These are phyloP conservation scores for Oreohelix idahoensis DNA, from an alignment of 1,140 invertebrate genomes.

Conservation along the genomic window DNA sequence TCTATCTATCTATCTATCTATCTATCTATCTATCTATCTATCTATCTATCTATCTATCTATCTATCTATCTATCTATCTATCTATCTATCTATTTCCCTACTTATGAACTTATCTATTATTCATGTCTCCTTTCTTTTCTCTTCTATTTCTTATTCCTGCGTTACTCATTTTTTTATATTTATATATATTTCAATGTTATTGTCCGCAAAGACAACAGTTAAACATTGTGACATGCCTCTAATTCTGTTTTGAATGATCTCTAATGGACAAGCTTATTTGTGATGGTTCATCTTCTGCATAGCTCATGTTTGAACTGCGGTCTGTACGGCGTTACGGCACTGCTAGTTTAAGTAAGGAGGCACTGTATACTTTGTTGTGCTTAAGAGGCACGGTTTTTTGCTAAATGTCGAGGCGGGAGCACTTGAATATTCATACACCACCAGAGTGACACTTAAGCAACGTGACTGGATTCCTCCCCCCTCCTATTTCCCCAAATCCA, in stretches of 20 bases:
- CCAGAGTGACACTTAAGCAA: background rate
- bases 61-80: background rate
- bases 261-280: background rate
- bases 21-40: background rate
- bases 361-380: background rate
- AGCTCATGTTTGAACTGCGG: background rate
- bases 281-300: background rate
- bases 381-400: conserved; percentile 1
- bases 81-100: background rate
- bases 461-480: background rate
- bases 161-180: background rate
- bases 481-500: background rate
- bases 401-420: background rate
- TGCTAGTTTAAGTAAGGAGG: background rate
- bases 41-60: background rate
- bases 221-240: conserved; percentile 13
- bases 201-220: background rate
- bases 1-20: too few relatives aligned
- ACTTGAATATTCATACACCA: conserved; percentile 13
- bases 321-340: background rate
- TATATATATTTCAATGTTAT: background rate
- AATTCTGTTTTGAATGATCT: background rate
- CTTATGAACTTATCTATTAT: background rate
- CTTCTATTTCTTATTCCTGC: too few relatives aligned
- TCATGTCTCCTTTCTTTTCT: background rate